phyloP scores from a whole-genome alignment of 1,140 invertebrate genomes.

The Caenorhabditis briggsae region DNA sequence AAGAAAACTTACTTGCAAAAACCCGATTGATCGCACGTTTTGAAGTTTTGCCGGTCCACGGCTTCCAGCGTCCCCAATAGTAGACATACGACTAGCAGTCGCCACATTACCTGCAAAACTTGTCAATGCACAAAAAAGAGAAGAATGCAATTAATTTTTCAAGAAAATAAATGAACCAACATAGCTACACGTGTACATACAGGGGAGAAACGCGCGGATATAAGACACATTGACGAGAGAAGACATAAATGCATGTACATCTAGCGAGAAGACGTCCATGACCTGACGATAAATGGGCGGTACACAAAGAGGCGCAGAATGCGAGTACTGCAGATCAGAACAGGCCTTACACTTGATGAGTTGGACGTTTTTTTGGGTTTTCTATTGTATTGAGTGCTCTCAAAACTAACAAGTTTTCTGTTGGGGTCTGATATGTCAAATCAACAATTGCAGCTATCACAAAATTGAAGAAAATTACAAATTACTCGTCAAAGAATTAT shows the following conservation, averaged over 20 bases:
- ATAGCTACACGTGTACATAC: neutral
- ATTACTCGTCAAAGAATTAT: no score
- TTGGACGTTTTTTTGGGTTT: conserved; percentile 3
- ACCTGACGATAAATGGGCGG: conserved; percentile 17
- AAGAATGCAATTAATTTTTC: neutral
- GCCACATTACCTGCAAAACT: conserved; percentile 20
- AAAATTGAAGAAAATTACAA: no score
- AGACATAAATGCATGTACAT: neutral
- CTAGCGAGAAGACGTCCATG: conserved; percentile 12
- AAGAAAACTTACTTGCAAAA: conserved; percentile 74
- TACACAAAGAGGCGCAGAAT: neutral
- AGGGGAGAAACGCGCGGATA: neutral
- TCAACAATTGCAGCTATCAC: no score
- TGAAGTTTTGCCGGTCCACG: conserved; percentile 70
- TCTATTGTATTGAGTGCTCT: no score
- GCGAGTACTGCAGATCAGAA: neutral
- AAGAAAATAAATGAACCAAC: neutral
- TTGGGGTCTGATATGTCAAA: no score
- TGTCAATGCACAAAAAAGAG: neutral
- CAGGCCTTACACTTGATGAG: conserved; percentile 12
- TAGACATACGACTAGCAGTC: conserved; percentile 1
- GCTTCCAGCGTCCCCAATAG: conserved; percentile 27
- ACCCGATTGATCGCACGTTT: conserved; percentile 75
- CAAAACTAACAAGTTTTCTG: no score
- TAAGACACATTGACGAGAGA: neutral